A percentile compares a stretch with the other conserved stretches of the same genome.
Evolutionary conservation across 2,797 vertebrate species (phyloP).

Genomic region (Mus minutoides): DNA sequence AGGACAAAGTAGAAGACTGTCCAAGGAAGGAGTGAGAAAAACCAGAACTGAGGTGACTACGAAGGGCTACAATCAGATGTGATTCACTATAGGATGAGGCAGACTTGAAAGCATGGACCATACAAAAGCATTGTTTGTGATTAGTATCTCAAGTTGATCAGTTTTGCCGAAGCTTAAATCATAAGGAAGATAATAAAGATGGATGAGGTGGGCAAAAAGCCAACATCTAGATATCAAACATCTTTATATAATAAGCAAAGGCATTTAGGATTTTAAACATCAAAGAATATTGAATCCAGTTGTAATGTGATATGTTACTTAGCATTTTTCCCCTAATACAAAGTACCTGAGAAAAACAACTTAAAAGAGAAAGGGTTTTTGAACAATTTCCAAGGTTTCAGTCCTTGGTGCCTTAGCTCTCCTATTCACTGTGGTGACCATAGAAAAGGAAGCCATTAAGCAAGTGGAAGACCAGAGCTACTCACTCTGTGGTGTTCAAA

Average conservation of each 20-base stretch:
- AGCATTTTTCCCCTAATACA: neutral
- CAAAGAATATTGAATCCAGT: neutral
- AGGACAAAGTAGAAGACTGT: neutral
- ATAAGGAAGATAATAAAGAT: slow-evolving; percentile 47
- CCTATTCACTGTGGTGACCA: neutral
- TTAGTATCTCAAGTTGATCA: neutral
- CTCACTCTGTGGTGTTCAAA: neutral
- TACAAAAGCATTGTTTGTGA: neutral
- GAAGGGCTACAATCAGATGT: neutral
- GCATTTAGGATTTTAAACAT: neutral
- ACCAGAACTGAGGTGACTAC: neutral
- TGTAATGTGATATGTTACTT: neutral
- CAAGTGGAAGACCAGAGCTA: neutral
- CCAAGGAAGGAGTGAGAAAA: neutral
- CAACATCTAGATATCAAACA: slow-evolving; percentile 13
- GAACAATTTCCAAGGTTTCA: neutral
- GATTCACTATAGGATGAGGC: neutral
- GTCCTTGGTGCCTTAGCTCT: neutral
- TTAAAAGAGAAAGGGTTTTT: neutral
- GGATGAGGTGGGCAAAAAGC: neutral
- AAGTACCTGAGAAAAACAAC: neutral
- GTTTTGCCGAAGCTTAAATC: slow-evolving; percentile 15
- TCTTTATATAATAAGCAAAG: slow-evolving; percentile 48
- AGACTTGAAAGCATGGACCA: neutral
- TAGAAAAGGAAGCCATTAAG: neutral